Conservation (phyloP, 2,113 vertebrate genomes). For the Polypterus bichir region DNA sequence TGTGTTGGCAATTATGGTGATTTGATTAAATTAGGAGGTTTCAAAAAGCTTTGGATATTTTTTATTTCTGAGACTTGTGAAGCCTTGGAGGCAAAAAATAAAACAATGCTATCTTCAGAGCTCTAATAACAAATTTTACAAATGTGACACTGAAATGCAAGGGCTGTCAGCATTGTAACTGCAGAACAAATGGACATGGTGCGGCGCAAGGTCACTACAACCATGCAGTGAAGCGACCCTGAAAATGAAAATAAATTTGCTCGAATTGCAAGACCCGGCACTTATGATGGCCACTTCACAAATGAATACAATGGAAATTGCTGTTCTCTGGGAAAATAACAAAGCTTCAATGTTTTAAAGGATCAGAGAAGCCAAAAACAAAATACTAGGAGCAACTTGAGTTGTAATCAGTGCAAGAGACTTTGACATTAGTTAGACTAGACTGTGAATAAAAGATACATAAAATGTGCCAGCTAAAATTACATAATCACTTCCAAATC, state of each 20-base stretch:
- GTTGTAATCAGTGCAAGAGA: too few species aligned
- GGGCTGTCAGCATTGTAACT: background rate
- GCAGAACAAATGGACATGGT: slow-evolving; percentile 1
- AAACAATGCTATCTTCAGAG: background rate
- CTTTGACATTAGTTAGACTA: too few species aligned
- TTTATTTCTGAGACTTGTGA: background rate
- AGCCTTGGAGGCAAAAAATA: background rate
- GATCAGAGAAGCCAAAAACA: too few species aligned
- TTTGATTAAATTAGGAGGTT: background rate
- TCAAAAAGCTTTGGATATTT: background rate
- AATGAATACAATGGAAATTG: too few species aligned
- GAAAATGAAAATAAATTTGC: background rate
- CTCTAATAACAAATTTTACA: slow-evolving; percentile 4
- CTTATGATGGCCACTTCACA: too few species aligned
- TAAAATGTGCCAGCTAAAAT: too few species aligned
- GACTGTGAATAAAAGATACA: too few species aligned
- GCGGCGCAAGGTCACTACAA: background rate
- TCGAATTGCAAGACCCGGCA: too few species aligned
- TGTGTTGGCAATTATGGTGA: background rate
- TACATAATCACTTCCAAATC: too few species aligned
- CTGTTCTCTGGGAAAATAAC: too few species aligned
- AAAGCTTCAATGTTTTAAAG: too few species aligned
- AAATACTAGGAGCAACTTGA: too few species aligned
- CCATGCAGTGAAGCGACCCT: background rate
- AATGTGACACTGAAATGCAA: slow-evolving; percentile 1